Evolutionary conservation across 2,888 invertebrate genomes (phyloP), one percentile per base, ranked within the genome.

Genomic region (Tridacna crocea): DNA sequence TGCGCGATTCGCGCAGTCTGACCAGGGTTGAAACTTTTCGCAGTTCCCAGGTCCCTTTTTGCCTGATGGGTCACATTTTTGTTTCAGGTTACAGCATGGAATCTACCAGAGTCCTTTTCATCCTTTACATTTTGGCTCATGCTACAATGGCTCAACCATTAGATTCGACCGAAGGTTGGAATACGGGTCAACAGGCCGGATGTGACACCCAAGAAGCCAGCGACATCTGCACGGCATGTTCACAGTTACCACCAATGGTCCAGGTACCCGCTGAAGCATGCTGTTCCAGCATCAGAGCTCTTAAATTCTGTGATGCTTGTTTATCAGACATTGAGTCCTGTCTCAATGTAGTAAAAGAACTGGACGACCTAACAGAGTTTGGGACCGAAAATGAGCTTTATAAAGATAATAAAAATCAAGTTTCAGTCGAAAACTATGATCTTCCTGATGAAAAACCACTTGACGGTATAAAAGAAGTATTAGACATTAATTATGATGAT

Each of bases 281-380:
- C 24, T 83, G 83, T 51, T 63, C 77, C 0, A 77, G 75, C 17
- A 61, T 66, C 24, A 61, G 46, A 12, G 55, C 80, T 0, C 77
- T 72, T 60, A 47, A 72, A 26, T 77, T 83, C 26, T 83, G 83
- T 58, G 80, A 83, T n/a, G 83, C 83, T 0, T 83, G 83, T 72
- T 65, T 83, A 22, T 51, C 65, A 13, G 77, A 83, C 51, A 46
- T 48, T 15, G 65, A 77, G 13, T 70, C 80, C 0, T 83, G 83
- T 58, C 48, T 66, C 46, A 75, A 55, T n/a, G 26, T 83, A 13
- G 46, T 80, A 66, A 48, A 65, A 10, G 80, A 83, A 75, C 74
- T 83, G 48, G 77, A 80, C 60, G 74, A 73, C 2, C 58, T 70
- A 15, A 63, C 72, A 24, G 74, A 83, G 6, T n/a, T 51, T 15